Base-by-base conservation (phyloP, 2,113 vertebrate species). In the Lepisosteus oculatus region DNA sequence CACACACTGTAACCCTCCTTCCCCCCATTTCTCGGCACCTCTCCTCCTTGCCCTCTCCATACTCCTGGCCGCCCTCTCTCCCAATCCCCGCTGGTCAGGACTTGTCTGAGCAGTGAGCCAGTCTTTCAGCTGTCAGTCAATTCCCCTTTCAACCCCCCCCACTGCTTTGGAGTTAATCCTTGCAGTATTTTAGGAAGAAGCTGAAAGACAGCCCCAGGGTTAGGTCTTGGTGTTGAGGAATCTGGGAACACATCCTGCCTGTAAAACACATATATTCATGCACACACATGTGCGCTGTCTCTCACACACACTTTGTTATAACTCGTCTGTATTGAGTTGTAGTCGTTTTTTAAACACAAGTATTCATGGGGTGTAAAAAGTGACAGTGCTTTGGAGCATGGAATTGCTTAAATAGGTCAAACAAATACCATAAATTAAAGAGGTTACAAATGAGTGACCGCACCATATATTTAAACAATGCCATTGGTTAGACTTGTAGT, bases 61-160 rank as follows among this genome's bases (percentile, higher is more conserved):
- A 68, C 65, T 41, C 71, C 51, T 29, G 29, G 29, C 29, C 29
- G 1, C 71, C 72, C 74, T 54, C 14, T 61, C 17, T 9, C 47
- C 47, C 9, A 51, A 51, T 9, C 9, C 79, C 73, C 75, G 71
- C 80, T 85, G 83, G 71, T 68, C 64, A 41, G 57, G 41, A 77
- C 90, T 85, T 88, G 90, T 83, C 90, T 87, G 80, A 88, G 88
- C 91, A 88, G 80, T 84, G 84, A 84, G 81, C 68, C 67, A 83
- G 81, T 81, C 83, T 88, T 89, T 89, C 85, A 89, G 85, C 81
- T 70, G 86, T 90, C 90, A 92, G 86, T 90, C 90, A 90, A 75
- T 84, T 85, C 78, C 72, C 68, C 76, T 29, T 29, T 90, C 90
- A 51, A 2, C 72, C 71, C 76, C 65, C 55, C 76, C 45, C 55